A percentile compares a stretch with the other conserved stretches of the same genome.
phyloP scores from a whole-genome alignment of 1,140 invertebrate species.

The Conopomorpha cramerella region DNA sequence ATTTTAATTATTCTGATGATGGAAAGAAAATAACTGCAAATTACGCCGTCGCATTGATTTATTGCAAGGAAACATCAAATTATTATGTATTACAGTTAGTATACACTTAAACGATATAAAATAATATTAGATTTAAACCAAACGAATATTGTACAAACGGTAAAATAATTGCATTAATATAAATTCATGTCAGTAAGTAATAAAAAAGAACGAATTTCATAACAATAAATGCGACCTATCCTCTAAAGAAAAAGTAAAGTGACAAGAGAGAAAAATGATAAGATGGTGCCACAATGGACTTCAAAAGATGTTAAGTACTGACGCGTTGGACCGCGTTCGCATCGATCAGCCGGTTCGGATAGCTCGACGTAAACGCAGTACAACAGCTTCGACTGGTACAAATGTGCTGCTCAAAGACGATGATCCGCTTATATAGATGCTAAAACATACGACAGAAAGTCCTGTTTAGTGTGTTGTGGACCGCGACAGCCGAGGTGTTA shows the following conservation, averaged over 20 bases:
- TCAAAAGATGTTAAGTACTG: conserved; percentile 17
- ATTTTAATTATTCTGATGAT: conserved; percentile 3
- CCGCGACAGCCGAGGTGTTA: background rate
- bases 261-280: conserved; percentile 8
- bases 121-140: conserved; percentile 3
- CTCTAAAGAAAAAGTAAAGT: conserved; percentile 36
- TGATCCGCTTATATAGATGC: conserved; percentile 9
- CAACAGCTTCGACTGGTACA: too few species aligned
- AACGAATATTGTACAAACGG: conserved; percentile 3
- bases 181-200: conserved; percentile 6
- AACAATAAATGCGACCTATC: conserved; percentile 55
- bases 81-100: conserved; percentile 7
- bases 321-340: too few species aligned
- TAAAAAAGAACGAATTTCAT: conserved; percentile 28
- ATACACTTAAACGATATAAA: conserved; percentile 3
- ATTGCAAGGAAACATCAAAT: conserved; percentile 48
- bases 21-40: conserved; percentile 29
- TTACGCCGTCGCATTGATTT: conserved; percentile 55
- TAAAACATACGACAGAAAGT: background rate
- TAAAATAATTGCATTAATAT: conserved; percentile 8
- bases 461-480: too few species aligned
- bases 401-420: conserved; percentile 27
- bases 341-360: too few species aligned
- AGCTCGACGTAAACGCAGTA: too few species aligned
- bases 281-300: conserved; percentile 26